Evolutionary conservation across 2,113 vertebrate species (phyloP), one percentile per base, ranked within the genome.

Genomic region (Formicarius rufipectus): DNA sequence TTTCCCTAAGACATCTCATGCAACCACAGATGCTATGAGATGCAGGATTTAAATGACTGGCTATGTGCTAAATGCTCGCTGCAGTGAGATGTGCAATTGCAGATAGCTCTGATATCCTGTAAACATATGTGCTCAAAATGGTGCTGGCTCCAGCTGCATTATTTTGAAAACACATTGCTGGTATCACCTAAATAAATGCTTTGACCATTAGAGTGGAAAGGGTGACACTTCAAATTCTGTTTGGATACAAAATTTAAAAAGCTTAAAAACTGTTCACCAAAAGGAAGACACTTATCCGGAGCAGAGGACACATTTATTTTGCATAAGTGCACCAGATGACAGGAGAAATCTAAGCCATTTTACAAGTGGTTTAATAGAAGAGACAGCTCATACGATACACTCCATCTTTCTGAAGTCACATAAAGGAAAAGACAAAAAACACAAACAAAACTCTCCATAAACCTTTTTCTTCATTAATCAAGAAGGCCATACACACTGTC

Each of bases 171-270:
- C 96, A 93, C 89, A 2, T 89, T 91, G 60, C 84, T 89, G 28
- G 80, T 96, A 96, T 95, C 91, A 93, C 76, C 89, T 95, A 97
- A 93, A 93, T 94, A 96, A 91, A 92, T 94, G 77, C 87, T 96
- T 96, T 95, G 95, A 91, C 96, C 94, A 93, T 95, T 95, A 96
- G 67, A 96, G 84, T 91, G 89, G 88, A 97, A 97, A 94, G 78
- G 71, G 75, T 89, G 75, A 93, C 94, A 96, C 92, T 93, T 93
- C 91, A 95, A 91, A 95, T 95, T 28, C 55, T 82, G 58, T 90
- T 95, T 94, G 89, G 93, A 96, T 89, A 96, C 89, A 93, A 90
- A 95, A 96, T 90, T 60, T 93, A 89, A 92, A 91, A 89, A 44
- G 74, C 87, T 96, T 96, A 94, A 96, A 80, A 97, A 96, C 72